phyloP scores from a whole-genome alignment of 1,140 invertebrate species.

The Dendroctonus valens region DNA sequence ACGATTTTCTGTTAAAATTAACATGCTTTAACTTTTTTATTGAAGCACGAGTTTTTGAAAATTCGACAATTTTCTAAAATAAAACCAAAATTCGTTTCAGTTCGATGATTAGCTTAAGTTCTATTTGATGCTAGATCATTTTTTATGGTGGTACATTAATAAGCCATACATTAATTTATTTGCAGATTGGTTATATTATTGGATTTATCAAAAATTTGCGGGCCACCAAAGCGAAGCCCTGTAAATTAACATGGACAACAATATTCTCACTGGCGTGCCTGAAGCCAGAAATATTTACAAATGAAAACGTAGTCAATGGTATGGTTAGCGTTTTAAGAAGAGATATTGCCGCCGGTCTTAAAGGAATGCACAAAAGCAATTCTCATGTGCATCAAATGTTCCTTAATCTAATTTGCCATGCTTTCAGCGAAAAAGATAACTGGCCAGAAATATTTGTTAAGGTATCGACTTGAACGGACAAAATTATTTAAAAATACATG shows the following conservation, averaged over 20 bases:
- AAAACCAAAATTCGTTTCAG: too few relatives aligned
- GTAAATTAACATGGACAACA: conserved; percentile 72
- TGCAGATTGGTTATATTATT: conserved; percentile 50
- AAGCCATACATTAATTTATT: conserved; percentile 46
- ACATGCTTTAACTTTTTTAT: too few relatives aligned
- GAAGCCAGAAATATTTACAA: conserved; percentile 73
- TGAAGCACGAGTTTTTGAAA: too few relatives aligned
- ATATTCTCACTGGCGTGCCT: conserved; percentile 82
- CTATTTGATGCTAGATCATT: too few relatives aligned
- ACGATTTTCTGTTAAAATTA: too few relatives aligned
- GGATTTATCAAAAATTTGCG: conserved; percentile 68
- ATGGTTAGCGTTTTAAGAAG: conserved; percentile 80
- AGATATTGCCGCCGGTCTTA: conserved; percentile 67
- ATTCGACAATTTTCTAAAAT: too few relatives aligned
- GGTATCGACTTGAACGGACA: conserved; percentile 51
- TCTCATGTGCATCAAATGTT: conserved; percentile 79
- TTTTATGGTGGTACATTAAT: too few relatives aligned
- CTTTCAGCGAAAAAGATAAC: conserved; percentile 71
- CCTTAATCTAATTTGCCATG: conserved; percentile 80
- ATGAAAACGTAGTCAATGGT: conserved; percentile 76
- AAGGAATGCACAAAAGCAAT: conserved; percentile 75
- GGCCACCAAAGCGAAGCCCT: conserved; percentile 73
- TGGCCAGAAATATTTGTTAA: conserved; percentile 80
- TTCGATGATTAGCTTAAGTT: too few relatives aligned
- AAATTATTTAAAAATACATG: not conserved